These are phyloP conservation scores for Horisme vitalbata DNA, from an alignment of 2,888 invertebrate genomes.

Conservation along the genomic window DNA sequence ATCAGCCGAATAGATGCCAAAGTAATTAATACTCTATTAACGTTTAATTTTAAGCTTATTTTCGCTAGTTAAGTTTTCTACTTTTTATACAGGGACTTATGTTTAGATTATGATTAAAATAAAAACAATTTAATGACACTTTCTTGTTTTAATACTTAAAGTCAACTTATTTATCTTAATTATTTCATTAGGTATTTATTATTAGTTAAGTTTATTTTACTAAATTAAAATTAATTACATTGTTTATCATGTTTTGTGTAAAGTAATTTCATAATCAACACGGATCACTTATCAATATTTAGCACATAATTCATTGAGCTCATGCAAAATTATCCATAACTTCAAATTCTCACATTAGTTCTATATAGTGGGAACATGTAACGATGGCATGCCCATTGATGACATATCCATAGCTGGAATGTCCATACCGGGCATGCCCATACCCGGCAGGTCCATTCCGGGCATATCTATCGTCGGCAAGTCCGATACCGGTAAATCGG, in stretches of 20 bases:
- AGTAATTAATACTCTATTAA: slow-evolving; percentile 31
- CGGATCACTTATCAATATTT: too few species aligned
- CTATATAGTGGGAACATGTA: slow-evolving; percentile 16
- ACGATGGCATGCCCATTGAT: slow-evolving; percentile 1
- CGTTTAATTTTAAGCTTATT: slow-evolving; percentile 25
- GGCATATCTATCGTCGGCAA: too few species aligned
- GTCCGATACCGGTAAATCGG: too few species aligned
- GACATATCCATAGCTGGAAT: slow-evolving; percentile 8
- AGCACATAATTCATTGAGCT: background rate
- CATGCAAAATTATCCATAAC: background rate
- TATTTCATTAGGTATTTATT: background rate
- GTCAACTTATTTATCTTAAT: background rate
- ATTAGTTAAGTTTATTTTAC: background rate
- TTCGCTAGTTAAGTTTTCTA: slow-evolving; percentile 27
- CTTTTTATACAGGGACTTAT: slow-evolving; percentile 36
- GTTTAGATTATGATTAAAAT: slow-evolving; percentile 29
- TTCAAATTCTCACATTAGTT: background rate
- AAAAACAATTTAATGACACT: slow-evolving; percentile 14
- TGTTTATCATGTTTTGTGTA: too few species aligned
- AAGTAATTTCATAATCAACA: too few species aligned
- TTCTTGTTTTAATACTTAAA: background rate
- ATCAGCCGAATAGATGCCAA: slow-evolving; percentile 33
- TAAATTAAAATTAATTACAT: too few species aligned
- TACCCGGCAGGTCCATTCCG: too few species aligned
- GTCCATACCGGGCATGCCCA: background rate